phyloP scores from a whole-genome alignment of 2,113 vertebrate species.

The Lagopus leucura region DNA sequence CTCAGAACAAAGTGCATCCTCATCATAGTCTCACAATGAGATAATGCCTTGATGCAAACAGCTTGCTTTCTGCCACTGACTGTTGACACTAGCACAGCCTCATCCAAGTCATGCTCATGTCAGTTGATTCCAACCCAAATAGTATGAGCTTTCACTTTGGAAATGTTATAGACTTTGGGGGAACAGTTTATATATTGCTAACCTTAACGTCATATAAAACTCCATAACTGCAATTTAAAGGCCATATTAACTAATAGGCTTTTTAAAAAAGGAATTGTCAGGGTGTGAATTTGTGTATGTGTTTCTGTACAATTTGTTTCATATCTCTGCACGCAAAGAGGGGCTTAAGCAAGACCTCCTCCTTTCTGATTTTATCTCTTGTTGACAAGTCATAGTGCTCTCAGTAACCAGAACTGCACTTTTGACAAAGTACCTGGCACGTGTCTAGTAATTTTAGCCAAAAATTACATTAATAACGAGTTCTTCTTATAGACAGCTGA shows the following conservation, averaged over 20 bases:
- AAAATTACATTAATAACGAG: slow-evolving; percentile 24
- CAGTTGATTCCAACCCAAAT: background rate
- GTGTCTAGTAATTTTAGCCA: slow-evolving; percentile 15
- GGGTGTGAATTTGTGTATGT: background rate
- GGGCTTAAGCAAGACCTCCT: background rate
- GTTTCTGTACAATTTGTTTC: background rate
- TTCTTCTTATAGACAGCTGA: slow-evolving; percentile 32
- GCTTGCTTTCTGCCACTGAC: background rate
- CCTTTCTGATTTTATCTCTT: background rate
- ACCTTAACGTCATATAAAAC: background rate
- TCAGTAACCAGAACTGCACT: background rate
- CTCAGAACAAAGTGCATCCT: slow-evolving; percentile 23
- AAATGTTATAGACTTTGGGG: background rate
- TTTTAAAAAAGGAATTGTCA: background rate
- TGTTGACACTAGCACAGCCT: background rate
- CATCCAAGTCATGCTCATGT: background rate
- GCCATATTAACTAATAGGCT: background rate
- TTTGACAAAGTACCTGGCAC: slow-evolving; percentile 2
- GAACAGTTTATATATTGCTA: background rate
- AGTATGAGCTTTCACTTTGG: background rate
- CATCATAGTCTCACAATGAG: background rate
- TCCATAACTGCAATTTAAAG: background rate
- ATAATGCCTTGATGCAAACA: background rate
- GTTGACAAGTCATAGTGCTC: background rate
- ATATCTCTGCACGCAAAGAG: background rate